A percentile compares a stretch with the other conserved stretches of the same genome.
Evolutionary conservation across 1,140 invertebrate species (phyloP).

Genomic region (Sycophila sp.): DNA sequence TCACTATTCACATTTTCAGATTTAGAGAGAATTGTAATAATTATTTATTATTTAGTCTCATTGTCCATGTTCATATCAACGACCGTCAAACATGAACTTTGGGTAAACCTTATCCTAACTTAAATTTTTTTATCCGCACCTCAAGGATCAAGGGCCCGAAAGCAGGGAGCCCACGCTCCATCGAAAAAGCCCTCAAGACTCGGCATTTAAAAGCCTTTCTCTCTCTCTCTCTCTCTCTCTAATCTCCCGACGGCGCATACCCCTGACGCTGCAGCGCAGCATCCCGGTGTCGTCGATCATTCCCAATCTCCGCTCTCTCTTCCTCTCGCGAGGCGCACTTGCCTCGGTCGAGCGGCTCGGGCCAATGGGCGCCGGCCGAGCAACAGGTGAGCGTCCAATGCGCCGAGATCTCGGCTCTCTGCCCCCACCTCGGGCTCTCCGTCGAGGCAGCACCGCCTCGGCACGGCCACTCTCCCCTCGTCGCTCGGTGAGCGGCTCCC

Average conservation of each 20-base stretch:
- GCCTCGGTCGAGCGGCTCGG: constrained; percentile 45
- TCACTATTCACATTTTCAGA: too few relatives aligned
- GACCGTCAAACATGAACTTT: too few relatives aligned
- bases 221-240: not conserved
- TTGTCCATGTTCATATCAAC: too few relatives aligned
- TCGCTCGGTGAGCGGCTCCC: too few relatives aligned
- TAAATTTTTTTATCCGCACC: too few relatives aligned
- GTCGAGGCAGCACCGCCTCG: constrained; percentile 14
- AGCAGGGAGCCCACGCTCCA: too few relatives aligned
- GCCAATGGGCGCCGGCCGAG: constrained; percentile 52
- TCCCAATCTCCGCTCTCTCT: constrained; percentile 26
- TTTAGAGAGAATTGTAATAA: too few relatives aligned
- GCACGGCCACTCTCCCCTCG: not conserved
- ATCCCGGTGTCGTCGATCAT: constrained; percentile 43
- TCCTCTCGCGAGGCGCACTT: constrained; percentile 41
- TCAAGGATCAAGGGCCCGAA: too few relatives aligned
- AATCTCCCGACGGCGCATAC: not conserved
- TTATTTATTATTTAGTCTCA: too few relatives aligned
- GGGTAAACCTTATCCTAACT: too few relatives aligned
- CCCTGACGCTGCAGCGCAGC: not conserved
- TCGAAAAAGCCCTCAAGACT: too few relatives aligned
- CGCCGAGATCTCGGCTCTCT: constrained; percentile 29
- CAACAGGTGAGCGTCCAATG: constrained; percentile 64
- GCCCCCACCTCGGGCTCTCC: constrained; percentile 41
- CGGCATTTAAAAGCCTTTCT: too few relatives aligned